A percentile compares a stretch with the other conserved stretches of the same genome.
These are phyloP conservation scores for Venturia canescens DNA, from an alignment of 1,140 invertebrate species.

Conservation along the genomic window DNA sequence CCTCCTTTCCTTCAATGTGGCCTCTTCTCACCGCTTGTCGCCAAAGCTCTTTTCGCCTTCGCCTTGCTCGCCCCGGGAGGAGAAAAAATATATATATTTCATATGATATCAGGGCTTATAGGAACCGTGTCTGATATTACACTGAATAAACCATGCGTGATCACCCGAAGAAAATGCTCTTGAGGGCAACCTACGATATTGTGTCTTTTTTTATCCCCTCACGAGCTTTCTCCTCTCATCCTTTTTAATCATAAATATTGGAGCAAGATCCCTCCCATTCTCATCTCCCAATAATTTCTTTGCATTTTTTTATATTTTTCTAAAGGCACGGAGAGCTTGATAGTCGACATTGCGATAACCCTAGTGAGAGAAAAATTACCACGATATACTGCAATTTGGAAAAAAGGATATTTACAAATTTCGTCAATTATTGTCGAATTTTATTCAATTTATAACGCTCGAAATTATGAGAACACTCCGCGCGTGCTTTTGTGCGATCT, in stretches of 20 bases:
- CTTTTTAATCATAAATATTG: constrained; percentile 21
- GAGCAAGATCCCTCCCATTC: neutral
- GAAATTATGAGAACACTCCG: too few species aligned
- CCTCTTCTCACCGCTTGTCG: constrained; percentile 44
- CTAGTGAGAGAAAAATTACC: too few species aligned
- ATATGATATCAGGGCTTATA: constrained; percentile 45
- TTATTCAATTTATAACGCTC: too few species aligned
- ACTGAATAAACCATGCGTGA: constrained; percentile 48
- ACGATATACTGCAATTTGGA: too few species aligned
- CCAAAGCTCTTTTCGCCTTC: constrained; percentile 51
- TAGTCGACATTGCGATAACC: too few species aligned
- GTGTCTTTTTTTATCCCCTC: constrained; percentile 2
- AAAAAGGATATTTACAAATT: too few species aligned
- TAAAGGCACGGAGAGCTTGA: neutral
- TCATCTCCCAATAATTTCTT: constrained; percentile 6
- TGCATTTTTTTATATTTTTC: neutral
- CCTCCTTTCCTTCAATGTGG: constrained; percentile 4
- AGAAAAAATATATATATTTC: constrained; percentile 36
- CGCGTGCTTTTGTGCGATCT: too few species aligned
- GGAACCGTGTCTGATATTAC: constrained; percentile 35
- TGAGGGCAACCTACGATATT: constrained; percentile 9
- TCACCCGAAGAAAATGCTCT: constrained; percentile 27
- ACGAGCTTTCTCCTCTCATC: neutral
- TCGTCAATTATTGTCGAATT: too few species aligned
- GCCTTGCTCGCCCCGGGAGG: constrained; percentile 32